Percentiles rank a stretch among this genome's conserved stretches.
Conservation (phyloP, 2,888 invertebrate species). For the Lepetodrilus schrolli region DNA sequence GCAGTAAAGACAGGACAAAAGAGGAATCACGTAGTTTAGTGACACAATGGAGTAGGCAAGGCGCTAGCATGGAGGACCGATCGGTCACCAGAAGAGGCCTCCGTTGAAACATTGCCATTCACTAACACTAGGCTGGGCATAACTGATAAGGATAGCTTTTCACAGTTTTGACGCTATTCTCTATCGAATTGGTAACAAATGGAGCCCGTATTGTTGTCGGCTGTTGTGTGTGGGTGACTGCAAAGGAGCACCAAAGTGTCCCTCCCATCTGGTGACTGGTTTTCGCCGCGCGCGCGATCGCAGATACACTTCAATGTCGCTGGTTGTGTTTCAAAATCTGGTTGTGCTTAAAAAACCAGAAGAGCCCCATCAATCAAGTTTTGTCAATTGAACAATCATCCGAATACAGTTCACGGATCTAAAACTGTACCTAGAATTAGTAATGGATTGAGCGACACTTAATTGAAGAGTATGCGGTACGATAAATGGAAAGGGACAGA, state of each 20-base stretch:
- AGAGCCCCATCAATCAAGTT: too few species aligned
- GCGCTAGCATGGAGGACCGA: neutral
- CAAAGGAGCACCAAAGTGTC: neutral
- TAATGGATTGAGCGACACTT: too few species aligned
- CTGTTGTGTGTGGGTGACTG: neutral
- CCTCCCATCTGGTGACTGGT: slow-evolving; percentile 4
- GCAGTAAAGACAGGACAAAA: neutral
- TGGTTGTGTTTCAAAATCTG: too few species aligned
- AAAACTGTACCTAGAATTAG: too few species aligned
- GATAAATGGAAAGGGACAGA: too few species aligned
- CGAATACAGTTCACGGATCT: too few species aligned
- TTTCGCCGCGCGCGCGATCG: neutral
- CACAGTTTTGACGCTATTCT: neutral
- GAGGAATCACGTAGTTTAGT: too few species aligned
- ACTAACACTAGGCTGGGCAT: neutral
- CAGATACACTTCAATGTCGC: too few species aligned
- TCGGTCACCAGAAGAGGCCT: neutral
- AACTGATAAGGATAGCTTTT: slow-evolving; percentile 14
- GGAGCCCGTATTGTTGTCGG: neutral
- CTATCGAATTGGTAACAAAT: neutral
- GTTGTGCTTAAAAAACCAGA: too few species aligned
- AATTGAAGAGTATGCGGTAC: too few species aligned
- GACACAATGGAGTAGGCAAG: too few species aligned
- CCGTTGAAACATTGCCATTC: neutral
- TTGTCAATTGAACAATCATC: too few species aligned